Base-by-base conservation (phyloP, 2,797 vertebrate species). In the Crypturellus tataupa region DNA sequence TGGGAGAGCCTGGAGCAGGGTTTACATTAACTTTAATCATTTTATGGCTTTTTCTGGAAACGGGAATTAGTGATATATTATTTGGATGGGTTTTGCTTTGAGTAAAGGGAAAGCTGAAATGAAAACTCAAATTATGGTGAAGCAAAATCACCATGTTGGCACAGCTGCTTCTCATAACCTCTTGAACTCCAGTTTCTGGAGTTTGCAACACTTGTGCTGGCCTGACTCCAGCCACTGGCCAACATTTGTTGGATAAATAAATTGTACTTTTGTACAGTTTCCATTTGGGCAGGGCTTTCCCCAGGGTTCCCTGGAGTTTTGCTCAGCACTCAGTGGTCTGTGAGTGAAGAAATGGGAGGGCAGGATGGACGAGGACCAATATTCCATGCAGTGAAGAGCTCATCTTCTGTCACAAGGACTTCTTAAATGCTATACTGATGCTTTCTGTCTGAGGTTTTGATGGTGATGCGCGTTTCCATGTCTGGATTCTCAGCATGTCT, bases 11-110 rank as follows among this genome's bases (percentile, higher is more conserved):
- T 42, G 12, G 2, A 1, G 10, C 77, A 35, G 40, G 12, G 2
- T 27, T 37, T 60, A 5, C 5, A 12, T 29, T 71, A 10, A 14
- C 53, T 80, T 5, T 1, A 6, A 39, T 60, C 31, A 23, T 9
- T 72, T 71, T 6, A 12, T 13, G 18, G 20, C 31, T 78, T 64
- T 64, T 88, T 88, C 33, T 92, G 21, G 12, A 58, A 90, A 53
- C 0, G 39, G 39, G 12, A 51, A 62, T 58, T 10, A 24, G 16
- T 49, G 37, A 6, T 0, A 0, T 27, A 39, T 40, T 70, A 6
- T 64, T 88, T 59, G 20, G 13, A 63, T 71, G 21, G 18, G 5
- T 10, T 92, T 71, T 88, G 29, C 44, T 90, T 81, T 1, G 0
- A 49, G 53, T 78, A 24, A 84, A 80, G 23, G 53, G 59, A 63